These are phyloP conservation scores for Dolomedes plantarius DNA, from an alignment of 2,888 invertebrate species.

Conservation along the genomic window DNA sequence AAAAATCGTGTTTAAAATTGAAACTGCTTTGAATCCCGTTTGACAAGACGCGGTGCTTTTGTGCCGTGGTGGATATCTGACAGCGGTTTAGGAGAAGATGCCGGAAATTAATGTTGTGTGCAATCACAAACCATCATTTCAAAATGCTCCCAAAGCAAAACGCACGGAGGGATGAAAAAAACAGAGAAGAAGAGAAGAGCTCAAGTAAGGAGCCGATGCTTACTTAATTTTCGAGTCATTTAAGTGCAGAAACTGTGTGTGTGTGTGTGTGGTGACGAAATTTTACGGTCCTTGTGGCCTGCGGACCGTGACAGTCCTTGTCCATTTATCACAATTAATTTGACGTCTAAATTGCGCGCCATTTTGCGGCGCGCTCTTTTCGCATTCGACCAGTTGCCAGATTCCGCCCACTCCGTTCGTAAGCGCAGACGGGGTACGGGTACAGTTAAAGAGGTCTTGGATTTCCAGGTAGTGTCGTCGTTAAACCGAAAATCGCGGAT, in stretches of 20 bases:
- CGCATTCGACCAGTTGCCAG: constrained; percentile 45
- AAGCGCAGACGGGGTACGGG: constrained; percentile 40
- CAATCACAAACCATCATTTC: neutral
- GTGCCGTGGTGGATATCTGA: too few species aligned
- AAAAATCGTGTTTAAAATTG: too few species aligned
- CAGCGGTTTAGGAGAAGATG: neutral
- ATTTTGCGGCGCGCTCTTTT: constrained; percentile 62
- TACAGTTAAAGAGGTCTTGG: constrained; percentile 38
- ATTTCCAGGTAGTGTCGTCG: constrained; percentile 60
- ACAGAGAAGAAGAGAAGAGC: neutral
- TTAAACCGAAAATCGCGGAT: constrained; percentile 32
- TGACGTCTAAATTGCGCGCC: constrained; percentile 70
- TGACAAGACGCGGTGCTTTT: too few species aligned
- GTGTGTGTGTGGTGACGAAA: constrained; percentile 64
- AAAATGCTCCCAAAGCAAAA: neutral
- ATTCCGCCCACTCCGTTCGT: constrained; percentile 44
- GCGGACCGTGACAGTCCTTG: constrained; percentile 53
- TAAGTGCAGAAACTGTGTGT: constrained; percentile 23
- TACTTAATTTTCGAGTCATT: constrained; percentile 64
- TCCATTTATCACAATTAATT: constrained; percentile 71
- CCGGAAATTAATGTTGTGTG: neutral
- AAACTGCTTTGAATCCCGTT: too few species aligned
- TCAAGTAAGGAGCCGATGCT: constrained; percentile 25
- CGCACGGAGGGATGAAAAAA: neutral
- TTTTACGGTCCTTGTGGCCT: constrained; percentile 60